Evolutionary conservation across 2,888 invertebrate genomes (phyloP).

Genomic region (Elgonia sp.): DNA sequence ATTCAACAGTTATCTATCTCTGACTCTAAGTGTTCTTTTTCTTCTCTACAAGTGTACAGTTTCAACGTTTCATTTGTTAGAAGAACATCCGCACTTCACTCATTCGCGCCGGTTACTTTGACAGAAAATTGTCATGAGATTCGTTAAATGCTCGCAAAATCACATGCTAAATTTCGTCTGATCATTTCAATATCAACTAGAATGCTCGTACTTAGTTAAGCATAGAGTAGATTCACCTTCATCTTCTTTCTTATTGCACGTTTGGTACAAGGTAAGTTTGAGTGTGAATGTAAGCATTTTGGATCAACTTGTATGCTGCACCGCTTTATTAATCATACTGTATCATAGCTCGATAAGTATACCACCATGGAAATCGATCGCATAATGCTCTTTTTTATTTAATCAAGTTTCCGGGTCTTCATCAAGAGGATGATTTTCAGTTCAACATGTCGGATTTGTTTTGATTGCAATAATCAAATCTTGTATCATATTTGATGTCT

Average conservation of each 20-base stretch:
- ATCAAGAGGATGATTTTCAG: background rate
- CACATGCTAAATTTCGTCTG: too few relatives aligned
- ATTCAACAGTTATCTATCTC: constrained; percentile 51
- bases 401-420: constrained; percentile 9
- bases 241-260: too few relatives aligned
- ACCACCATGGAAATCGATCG: constrained; percentile 64
- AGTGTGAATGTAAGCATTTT: too few relatives aligned
- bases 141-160: too few relatives aligned
- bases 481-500: constrained; percentile 25
- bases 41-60: constrained; percentile 38
- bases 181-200: too few relatives aligned
- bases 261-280: too few relatives aligned
- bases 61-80: constrained; percentile 28
- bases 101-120: constrained; percentile 10
- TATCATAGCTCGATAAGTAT: constrained; percentile 34
- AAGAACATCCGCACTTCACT: constrained; percentile 28
- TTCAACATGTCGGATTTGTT: background rate
- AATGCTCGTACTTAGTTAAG: too few relatives aligned
- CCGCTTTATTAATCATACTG: constrained; percentile 41
- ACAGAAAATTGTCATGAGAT: too few relatives aligned
- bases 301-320: constrained; percentile 8
- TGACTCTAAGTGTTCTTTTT: constrained; percentile 50
- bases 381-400: constrained; percentile 56
- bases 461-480: background rate
- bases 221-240: too few relatives aligned